These are phyloP conservation scores for Martes flavigula DNA, from an alignment of 2,797 vertebrate genomes.

Conservation along the genomic window DNA sequence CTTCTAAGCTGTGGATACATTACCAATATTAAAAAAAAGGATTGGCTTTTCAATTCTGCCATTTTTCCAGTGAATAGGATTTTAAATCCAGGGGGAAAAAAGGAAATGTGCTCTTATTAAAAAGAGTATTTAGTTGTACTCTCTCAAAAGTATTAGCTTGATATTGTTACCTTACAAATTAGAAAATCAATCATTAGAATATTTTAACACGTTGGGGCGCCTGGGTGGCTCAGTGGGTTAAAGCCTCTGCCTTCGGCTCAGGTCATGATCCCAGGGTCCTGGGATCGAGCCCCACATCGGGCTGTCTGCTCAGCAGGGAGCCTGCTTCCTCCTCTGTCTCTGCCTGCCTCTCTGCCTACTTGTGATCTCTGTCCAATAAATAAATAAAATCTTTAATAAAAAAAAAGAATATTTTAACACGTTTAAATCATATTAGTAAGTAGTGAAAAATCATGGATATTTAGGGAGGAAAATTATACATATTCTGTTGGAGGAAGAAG, in stretches of 20 bases:
- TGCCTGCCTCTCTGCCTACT: too few species aligned
- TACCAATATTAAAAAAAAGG: background rate
- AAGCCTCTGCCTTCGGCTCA: too few species aligned
- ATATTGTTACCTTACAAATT: background rate
- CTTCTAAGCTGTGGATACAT: background rate
- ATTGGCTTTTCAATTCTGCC: background rate
- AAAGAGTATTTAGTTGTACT: background rate
- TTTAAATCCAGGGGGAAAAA: background rate
- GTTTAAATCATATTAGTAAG: background rate
- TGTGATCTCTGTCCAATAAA: too few species aligned
- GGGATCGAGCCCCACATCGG: too few species aligned
- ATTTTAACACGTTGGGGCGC: conserved; percentile 20
- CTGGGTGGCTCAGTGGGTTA: too few species aligned
- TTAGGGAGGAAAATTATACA: background rate
- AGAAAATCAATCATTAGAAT: background rate
- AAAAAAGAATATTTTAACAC: background rate
- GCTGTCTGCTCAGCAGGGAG: too few species aligned
- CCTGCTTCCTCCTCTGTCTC: too few species aligned
- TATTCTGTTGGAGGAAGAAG: background rate
- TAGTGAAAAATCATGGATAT: background rate
- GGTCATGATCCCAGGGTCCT: too few species aligned
- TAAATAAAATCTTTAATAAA: too few species aligned
- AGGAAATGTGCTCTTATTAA: background rate
- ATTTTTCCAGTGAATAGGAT: background rate
- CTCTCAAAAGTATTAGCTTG: background rate